phyloP scores from a whole-genome alignment of 2,797 vertebrate genomes.

The Centropyge bicolor region DNA sequence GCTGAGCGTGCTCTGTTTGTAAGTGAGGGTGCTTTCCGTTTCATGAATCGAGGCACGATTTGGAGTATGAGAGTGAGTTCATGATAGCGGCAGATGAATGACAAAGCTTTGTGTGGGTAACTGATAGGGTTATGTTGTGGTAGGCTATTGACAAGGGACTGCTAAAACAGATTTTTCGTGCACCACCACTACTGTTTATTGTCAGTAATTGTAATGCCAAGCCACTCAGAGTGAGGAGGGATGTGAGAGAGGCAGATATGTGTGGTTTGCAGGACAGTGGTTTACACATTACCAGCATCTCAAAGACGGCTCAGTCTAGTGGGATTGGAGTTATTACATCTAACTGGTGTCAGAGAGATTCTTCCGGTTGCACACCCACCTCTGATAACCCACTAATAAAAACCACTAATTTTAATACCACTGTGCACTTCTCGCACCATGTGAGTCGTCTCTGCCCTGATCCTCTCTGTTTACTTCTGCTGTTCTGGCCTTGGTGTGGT shows the following conservation, averaged over 20 bases:
- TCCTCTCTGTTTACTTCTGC: constrained; percentile 69
- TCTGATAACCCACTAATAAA: constrained; percentile 52
- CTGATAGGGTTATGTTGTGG: constrained; percentile 30
- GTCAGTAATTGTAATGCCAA: constrained; percentile 56
- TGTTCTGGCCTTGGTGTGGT: constrained; percentile 69
- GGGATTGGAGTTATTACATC: constrained; percentile 39
- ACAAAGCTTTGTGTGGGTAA: constrained; percentile 34
- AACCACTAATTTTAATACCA: constrained; percentile 54
- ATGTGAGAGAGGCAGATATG: constrained; percentile 28
- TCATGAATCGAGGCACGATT: constrained; percentile 40
- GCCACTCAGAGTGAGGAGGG: constrained; percentile 34
- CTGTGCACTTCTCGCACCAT: constrained; percentile 63
- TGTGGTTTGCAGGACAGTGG: constrained; percentile 28
- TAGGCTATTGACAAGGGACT: constrained; percentile 32
- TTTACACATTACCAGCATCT: constrained; percentile 59
- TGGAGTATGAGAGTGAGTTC: constrained; percentile 30
- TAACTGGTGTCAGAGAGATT: constrained; percentile 48
- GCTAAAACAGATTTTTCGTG: constrained; percentile 37
- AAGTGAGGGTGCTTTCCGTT: constrained; percentile 38
- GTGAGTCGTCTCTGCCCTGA: constrained; percentile 62
- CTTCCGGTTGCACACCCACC: constrained; percentile 38
- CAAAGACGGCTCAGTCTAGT: constrained; percentile 35
- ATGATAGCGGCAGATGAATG: constrained; percentile 49
- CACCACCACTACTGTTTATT: constrained; percentile 26
- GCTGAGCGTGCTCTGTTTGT: constrained; percentile 28